Conservation (phyloP, 1,140 invertebrate species). For the Drosophila pectinifera region DNA sequence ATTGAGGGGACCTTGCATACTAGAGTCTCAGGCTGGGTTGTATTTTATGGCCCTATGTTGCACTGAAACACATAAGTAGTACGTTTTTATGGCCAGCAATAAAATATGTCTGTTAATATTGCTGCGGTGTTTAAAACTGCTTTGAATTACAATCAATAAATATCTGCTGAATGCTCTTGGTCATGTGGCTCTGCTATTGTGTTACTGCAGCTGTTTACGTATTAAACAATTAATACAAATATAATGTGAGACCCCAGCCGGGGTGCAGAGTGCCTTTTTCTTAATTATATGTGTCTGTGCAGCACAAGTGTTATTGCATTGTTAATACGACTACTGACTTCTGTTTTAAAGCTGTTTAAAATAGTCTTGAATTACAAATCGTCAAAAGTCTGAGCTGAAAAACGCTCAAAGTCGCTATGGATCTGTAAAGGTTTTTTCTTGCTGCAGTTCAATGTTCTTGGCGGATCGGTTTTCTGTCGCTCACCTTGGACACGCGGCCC, state of each 20-base stretch:
- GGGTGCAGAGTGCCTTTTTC: too few species aligned
- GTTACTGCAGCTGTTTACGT: constrained; percentile 1
- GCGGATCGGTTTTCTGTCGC: constrained; percentile 34
- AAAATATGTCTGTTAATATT: constrained; percentile 11
- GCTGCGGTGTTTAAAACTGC: background rate
- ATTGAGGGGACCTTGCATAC: too few species aligned
- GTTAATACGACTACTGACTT: constrained; percentile 2
- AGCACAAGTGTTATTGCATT: background rate
- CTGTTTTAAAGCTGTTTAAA: constrained; percentile 22
- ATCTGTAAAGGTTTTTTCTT: constrained; percentile 17
- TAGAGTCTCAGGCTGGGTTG: background rate
- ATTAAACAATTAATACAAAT: constrained; percentile 1
- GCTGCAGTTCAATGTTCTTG: constrained; percentile 45
- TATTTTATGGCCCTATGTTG: too few species aligned
- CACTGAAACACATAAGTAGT: background rate
- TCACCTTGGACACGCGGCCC: constrained; percentile 44
- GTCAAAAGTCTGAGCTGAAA: background rate
- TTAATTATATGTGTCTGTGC: background rate
- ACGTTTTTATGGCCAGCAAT: background rate
- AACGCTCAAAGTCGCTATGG: background rate
- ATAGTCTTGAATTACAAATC: constrained; percentile 29
- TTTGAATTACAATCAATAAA: constrained; percentile 14
- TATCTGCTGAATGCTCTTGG: background rate
- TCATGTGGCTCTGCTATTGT: background rate
- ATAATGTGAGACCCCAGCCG: constrained; percentile 5